Conservation (phyloP, 2,797 vertebrate genomes). For the Zenarchopterus dispar region DNA sequence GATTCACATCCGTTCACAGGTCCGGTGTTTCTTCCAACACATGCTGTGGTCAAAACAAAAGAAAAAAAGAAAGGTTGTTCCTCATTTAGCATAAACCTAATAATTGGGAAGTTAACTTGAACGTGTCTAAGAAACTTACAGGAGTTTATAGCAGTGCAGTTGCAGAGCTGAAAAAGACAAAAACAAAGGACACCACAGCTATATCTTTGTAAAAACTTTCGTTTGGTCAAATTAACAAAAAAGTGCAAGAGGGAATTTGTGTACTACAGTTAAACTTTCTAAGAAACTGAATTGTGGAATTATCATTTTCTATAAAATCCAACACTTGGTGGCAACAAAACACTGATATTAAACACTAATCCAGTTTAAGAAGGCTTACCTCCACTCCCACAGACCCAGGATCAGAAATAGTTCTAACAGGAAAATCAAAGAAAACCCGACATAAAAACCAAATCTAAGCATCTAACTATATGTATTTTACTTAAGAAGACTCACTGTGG, state of each 20-base stretch:
- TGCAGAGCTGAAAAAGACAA: constrained; percentile 58
- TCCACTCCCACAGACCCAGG: constrained; percentile 31
- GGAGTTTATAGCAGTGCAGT: constrained; percentile 31
- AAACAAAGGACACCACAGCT: constrained; percentile 8
- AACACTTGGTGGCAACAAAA: constrained; percentile 49
- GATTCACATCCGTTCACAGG: constrained; percentile 55
- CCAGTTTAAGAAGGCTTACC: constrained; percentile 18
- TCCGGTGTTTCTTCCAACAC: constrained; percentile 19
- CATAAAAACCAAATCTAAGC: not conserved
- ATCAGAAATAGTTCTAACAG: constrained; percentile 57
- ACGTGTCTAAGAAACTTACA: constrained; percentile 58
- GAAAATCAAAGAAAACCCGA: constrained; percentile 3
- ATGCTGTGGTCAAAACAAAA: constrained; percentile 37
- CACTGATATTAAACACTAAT: constrained; percentile 1
- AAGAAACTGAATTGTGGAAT: not conserved
- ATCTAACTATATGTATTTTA: not conserved
- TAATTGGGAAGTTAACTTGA: not conserved
- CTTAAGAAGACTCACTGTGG: constrained; percentile 57
- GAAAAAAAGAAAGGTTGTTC: not conserved
- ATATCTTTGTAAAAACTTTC: not conserved
- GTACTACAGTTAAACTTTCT: no score
- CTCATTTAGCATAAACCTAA: not conserved
- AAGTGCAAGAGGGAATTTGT: not conserved
- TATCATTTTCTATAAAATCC: not conserved
- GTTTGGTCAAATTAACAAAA: not conserved